Evolutionary conservation across 2,888 invertebrate genomes (phyloP).

Genomic region (Drosophila emarginata): DNA sequence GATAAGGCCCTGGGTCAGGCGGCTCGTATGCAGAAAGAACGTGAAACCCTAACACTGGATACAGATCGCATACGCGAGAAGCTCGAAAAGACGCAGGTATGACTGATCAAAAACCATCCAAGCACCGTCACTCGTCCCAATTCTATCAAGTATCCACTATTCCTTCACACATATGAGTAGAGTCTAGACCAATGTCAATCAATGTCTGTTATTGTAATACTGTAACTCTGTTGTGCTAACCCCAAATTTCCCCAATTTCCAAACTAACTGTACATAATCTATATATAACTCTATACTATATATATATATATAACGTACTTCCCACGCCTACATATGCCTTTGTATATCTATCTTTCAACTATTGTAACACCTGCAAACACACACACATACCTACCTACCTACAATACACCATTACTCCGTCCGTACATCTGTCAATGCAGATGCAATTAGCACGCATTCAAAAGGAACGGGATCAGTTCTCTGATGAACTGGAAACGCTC

Average conservation of each 20-base stretch:
- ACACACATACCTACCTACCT: constrained; percentile 1
- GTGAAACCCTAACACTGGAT: constrained; percentile 92
- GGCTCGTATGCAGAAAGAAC: constrained; percentile 93
- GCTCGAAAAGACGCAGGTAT: constrained; percentile 93
- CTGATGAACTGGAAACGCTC: constrained; percentile 91
- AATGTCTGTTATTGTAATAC: constrained; percentile 57
- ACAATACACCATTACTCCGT: constrained; percentile 10
- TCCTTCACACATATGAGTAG: constrained; percentile 22
- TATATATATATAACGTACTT: constrained; percentile 46
- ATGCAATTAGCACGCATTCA: constrained; percentile 91
- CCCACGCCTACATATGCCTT: constrained; percentile 56
- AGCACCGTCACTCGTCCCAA: constrained; percentile 13
- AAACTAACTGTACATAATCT: constrained; percentile 41
- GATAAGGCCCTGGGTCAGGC: constrained; percentile 95
- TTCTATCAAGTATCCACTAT: background rate
- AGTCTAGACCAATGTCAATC: constrained; percentile 40
- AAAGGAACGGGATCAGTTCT: constrained; percentile 93
- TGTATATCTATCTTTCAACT: constrained; percentile 66
- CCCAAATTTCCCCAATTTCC: constrained; percentile 8
- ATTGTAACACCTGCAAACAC: constrained; percentile 20
- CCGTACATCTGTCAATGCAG: constrained; percentile 81
- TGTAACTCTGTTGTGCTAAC: constrained; percentile 63
- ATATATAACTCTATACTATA: constrained; percentile 23
- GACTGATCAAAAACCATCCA: constrained; percentile 29
- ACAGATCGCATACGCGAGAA: constrained; percentile 94